These are phyloP conservation scores for Bombus confusus DNA, from an alignment of 1,140 invertebrate genomes.

Conservation along the genomic window DNA sequence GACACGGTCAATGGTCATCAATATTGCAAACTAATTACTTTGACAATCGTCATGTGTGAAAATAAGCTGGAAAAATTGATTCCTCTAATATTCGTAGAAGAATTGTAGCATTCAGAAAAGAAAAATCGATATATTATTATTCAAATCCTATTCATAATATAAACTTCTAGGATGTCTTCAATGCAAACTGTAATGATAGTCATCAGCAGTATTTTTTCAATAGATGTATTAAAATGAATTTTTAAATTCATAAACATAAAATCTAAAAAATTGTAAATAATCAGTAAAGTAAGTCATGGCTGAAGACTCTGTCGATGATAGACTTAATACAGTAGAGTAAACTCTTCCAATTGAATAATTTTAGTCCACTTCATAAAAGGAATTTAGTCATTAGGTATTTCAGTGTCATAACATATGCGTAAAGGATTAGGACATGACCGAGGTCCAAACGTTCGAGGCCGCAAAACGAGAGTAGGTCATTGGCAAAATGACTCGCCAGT, in stretches of 20 bases:
- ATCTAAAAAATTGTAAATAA: not conserved
- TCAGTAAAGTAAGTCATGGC: not conserved
- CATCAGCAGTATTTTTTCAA: not conserved
- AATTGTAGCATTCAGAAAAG: not conserved
- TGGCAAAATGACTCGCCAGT: not conserved
- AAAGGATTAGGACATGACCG: conserved; percentile 12
- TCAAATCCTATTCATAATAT: not conserved
- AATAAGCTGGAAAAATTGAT: not conserved
- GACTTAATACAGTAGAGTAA: not conserved
- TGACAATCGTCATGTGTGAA: not conserved
- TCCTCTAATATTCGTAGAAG: not conserved
- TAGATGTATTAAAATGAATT: not conserved
- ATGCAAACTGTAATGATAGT: not conserved
- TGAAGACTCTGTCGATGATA: not conserved
- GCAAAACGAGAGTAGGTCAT: conserved; percentile 18
- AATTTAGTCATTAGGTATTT: conserved; percentile 12
- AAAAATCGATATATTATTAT: not conserved
- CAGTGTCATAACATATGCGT: not conserved
- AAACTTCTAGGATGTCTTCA: not conserved
- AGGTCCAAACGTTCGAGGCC: not conserved
- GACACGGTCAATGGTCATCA: not conserved
- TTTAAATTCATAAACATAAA: not conserved
- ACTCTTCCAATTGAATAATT: too few species aligned
- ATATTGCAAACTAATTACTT: not conserved
- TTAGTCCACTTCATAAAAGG: too few species aligned